Evolutionary conservation across 2,797 vertebrate genomes (phyloP).

Genomic region (Microchirus variegatus): DNA sequence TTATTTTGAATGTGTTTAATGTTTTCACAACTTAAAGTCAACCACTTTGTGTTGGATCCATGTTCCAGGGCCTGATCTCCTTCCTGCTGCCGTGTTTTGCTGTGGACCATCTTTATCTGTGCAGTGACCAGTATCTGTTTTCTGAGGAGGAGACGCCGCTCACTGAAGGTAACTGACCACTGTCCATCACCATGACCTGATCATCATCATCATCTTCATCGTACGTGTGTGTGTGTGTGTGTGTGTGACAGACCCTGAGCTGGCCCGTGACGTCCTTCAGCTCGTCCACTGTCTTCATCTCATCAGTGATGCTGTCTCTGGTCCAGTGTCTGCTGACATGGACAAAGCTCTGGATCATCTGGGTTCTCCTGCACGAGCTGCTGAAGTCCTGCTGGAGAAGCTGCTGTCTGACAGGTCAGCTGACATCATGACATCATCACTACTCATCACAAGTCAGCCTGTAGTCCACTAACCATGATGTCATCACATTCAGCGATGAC

Average conservation of each 20-base stretch:
- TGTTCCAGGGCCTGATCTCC: constrained; percentile 87
- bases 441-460: too few relatives aligned
- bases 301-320: constrained; percentile 86
- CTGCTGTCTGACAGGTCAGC: constrained; percentile 84
- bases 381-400: constrained; percentile 90
- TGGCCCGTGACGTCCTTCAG: constrained; percentile 88
- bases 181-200: neutral
- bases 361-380: constrained; percentile 89
- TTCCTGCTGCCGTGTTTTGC: constrained; percentile 91
- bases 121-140: constrained; percentile 86
- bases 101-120: constrained; percentile 93
- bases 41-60: neutral
- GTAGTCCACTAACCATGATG: neutral
- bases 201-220: neutral
- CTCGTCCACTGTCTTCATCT: constrained; percentile 91
- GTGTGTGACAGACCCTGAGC: constrained; percentile 82
- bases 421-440: too few relatives aligned
- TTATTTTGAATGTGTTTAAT: too few relatives aligned
- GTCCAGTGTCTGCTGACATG: constrained; percentile 90
- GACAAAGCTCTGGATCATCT: constrained; percentile 90
- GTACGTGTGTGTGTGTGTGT: neutral
- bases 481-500: constrained; percentile 77
- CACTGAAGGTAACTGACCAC: constrained; percentile 85
- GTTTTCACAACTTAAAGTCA: too few relatives aligned
- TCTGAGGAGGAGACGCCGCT: constrained; percentile 89